Percentiles rank a stretch among this genome's conserved stretches.
phyloP scores from a whole-genome alignment of 2,888 invertebrate species.

The Ernsta delagoae region DNA sequence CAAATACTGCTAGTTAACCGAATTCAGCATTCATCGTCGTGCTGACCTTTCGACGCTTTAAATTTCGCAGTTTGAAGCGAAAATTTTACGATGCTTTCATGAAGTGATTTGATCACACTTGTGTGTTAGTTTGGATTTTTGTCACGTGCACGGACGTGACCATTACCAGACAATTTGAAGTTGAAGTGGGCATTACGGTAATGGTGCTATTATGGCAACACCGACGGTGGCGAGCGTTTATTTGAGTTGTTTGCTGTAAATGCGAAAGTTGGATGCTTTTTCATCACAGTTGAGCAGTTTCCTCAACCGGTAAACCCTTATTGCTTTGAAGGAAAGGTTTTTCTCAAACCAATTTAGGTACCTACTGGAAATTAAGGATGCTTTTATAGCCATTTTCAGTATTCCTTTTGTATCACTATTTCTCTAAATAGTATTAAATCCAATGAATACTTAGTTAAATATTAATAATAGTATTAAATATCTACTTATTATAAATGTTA shows the following conservation, averaged over 20 bases:
- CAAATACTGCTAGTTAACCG: slow-evolving; percentile 12
- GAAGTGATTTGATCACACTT: slow-evolving; percentile 33
- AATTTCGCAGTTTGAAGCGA: slow-evolving; percentile 5
- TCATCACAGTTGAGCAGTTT: slow-evolving; percentile 3
- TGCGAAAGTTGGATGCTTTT: slow-evolving; percentile 12
- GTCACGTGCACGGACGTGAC: slow-evolving; percentile 34
- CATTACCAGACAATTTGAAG: slow-evolving; percentile 34
- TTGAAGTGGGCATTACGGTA: slow-evolving; percentile 35
- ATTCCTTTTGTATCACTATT: too few relatives aligned
- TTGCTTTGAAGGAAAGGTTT: neutral
- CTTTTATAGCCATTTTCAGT: too few relatives aligned
- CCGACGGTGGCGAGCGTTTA: slow-evolving; percentile 28
- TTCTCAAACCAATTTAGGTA: too few relatives aligned
- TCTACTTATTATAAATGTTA: too few relatives aligned
- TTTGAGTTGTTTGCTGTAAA: slow-evolving; percentile 35
- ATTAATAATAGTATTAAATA: too few relatives aligned
- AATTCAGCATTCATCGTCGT: slow-evolving; percentile 4
- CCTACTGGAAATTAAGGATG: too few relatives aligned
- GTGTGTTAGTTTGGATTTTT: slow-evolving; percentile 31
- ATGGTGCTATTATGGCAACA: slow-evolving; percentile 32
- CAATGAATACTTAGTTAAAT: too few relatives aligned
- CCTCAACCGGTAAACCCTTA: neutral
- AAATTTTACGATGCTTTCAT: slow-evolving; percentile 25
- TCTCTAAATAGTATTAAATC: too few relatives aligned
- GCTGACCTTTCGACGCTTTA: neutral